Percentiles rank a stretch among this genome's conserved stretches.
These are phyloP conservation scores for Volucella inflata DNA, from an alignment of 2,888 invertebrate genomes.

Conservation along the genomic window DNA sequence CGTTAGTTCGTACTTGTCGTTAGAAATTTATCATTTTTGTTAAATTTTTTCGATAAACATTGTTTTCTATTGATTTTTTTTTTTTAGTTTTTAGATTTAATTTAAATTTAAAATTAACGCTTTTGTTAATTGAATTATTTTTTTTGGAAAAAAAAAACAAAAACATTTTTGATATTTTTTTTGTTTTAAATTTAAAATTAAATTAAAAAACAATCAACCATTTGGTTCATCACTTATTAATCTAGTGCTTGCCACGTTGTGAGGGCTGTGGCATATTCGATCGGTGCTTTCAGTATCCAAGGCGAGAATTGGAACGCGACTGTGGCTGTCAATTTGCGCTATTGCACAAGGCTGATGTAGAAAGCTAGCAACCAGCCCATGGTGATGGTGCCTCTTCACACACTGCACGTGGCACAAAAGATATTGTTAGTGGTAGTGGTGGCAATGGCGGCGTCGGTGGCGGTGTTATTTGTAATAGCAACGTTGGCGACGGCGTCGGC, in stretches of 20 bases:
- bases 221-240: constrained; percentile 67
- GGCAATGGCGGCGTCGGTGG: constrained; percentile 77
- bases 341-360: constrained; percentile 92
- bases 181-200: constrained; percentile 29
- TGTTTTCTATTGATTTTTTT: background rate
- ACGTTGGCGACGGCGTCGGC: constrained; percentile 76
- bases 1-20: background rate
- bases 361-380: constrained; percentile 85
- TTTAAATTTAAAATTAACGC: constrained; percentile 44
- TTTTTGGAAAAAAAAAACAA: constrained; percentile 2
- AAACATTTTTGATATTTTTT: background rate
- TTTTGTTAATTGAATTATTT: constrained; percentile 12
- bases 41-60: constrained; percentile 33
- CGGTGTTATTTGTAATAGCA: no score
- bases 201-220: constrained; percentile 29
- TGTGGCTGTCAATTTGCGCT: constrained; percentile 96
- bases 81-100: constrained; percentile 31
- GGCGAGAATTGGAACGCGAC: constrained; percentile 89
- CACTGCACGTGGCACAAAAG: constrained; percentile 79
- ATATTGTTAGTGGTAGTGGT: constrained; percentile 77
- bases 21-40: constrained; percentile 5
- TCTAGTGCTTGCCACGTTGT: constrained; percentile 86
- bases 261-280: constrained; percentile 95
- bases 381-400: constrained; percentile 79
- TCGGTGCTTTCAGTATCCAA: constrained; percentile 94